Conservation (phyloP, 1,140 invertebrate species). For the Nixonia krombeini region DNA sequence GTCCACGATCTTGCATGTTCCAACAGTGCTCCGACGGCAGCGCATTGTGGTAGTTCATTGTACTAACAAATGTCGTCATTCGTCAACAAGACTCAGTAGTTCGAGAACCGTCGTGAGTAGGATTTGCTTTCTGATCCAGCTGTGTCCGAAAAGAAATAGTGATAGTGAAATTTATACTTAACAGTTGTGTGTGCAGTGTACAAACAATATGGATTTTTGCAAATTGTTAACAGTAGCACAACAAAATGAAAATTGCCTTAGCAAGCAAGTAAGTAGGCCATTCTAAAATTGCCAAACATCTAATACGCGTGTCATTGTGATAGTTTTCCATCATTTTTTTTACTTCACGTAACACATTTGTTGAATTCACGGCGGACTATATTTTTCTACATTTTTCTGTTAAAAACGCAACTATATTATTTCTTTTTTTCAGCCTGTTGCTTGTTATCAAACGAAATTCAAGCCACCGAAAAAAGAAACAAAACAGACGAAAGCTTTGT, state of each 20-base stretch:
- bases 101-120: neutral
- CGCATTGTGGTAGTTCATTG: too few species aligned
- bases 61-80: neutral
- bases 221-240: conserved; percentile 13
- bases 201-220: conserved; percentile 11
- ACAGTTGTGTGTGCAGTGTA: neutral
- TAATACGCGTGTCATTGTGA: neutral
- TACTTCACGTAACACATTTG: too few species aligned
- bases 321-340: conserved; percentile 17
- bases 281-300: neutral
- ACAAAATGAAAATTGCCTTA: conserved; percentile 17
- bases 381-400: too few species aligned
- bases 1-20: too few species aligned
- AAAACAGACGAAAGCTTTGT: conserved; percentile 78
- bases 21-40: too few species aligned
- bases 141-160: neutral
- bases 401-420: too few species aligned
- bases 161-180: neutral
- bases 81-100: too few species aligned
- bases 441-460: conserved; percentile 83
- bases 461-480: conserved; percentile 85
- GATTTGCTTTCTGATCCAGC: neutral
- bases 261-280: conserved; percentile 15
- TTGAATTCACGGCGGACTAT: too few species aligned
- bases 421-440: conserved; percentile 34